A percentile compares a stretch with the other conserved stretches of the same genome.
These are phyloP conservation scores for Phyllotreta striolata DNA, from an alignment of 2,888 invertebrate species.

Conservation along the genomic window DNA sequence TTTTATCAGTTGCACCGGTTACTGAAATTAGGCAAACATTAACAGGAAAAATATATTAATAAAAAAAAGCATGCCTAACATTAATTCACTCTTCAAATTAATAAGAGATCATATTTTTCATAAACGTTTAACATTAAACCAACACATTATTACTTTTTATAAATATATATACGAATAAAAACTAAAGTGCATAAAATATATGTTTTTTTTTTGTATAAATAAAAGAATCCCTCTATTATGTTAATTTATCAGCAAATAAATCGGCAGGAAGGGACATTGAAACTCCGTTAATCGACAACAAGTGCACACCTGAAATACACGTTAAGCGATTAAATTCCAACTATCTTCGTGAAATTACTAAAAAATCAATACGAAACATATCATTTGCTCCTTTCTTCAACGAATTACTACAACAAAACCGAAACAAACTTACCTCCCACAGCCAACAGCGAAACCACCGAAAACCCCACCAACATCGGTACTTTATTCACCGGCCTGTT, in stretches of 20 bases:
- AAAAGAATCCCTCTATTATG: neutral
- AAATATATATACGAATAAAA: too few species aligned
- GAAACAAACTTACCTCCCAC: constrained; percentile 64
- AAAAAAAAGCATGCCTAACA: too few species aligned
- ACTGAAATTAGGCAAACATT: too few species aligned
- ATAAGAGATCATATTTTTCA: too few species aligned
- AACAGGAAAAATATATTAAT: too few species aligned
- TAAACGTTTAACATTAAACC: too few species aligned
- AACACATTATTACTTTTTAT: too few species aligned
- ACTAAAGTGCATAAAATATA: too few species aligned
- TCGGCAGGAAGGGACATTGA: constrained; percentile 60
- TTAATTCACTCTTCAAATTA: too few species aligned
- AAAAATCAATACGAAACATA: constrained; percentile 4
- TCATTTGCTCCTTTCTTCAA: neutral
- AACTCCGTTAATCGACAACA: constrained; percentile 58
- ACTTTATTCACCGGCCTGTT: constrained; percentile 43
- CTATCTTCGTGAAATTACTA: neutral
- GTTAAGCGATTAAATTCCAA: constrained; percentile 4
- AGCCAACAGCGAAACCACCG: constrained; percentile 65
- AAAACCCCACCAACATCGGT: constrained; percentile 53
- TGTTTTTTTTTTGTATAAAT: neutral
- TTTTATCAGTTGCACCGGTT: too few species aligned
- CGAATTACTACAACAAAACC: constrained; percentile 7
- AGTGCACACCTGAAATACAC: constrained; percentile 60
- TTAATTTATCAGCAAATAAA: constrained; percentile 59